A percentile compares a stretch with the other conserved stretches of the same genome.
Evolutionary conservation across 2,888 invertebrate species (phyloP).

Genomic region (Drosophila glabriapex): DNA sequence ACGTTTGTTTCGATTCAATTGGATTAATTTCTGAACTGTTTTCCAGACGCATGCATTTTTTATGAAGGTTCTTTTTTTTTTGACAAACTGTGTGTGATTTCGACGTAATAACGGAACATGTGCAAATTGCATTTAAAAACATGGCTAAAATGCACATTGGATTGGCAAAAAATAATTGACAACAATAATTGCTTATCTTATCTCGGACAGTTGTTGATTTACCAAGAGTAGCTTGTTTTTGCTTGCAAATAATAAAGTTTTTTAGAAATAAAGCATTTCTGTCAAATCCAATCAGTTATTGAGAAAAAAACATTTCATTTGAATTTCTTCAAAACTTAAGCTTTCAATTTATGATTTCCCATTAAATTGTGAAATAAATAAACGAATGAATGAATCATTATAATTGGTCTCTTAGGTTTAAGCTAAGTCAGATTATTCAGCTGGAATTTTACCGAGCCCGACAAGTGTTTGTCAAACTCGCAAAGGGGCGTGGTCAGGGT

Average conservation of each 20-base stretch:
- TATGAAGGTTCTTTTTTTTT: background rate
- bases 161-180: background rate
- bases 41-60: background rate
- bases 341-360: background rate
- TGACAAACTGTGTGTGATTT: background rate
- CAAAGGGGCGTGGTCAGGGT: background rate
- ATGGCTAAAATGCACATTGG: background rate
- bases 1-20: background rate
- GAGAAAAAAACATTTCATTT: background rate
- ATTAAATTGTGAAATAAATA: background rate
- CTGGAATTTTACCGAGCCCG: background rate
- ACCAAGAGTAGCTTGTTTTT: too few relatives aligned
- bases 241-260: background rate
- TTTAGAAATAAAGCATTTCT: background rate
- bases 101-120: conserved; percentile 34
- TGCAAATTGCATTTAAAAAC: conserved; percentile 3
- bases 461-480: background rate
- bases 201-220: background rate
- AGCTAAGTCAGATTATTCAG: background rate
- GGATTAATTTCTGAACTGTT: background rate
- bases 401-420: background rate
- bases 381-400: background rate
- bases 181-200: conserved; percentile 2
- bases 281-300: background rate
- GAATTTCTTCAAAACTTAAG: background rate